These are phyloP conservation scores for Hoplostethus atlanticus DNA, from an alignment of 2,797 vertebrate genomes.

Conservation along the genomic window DNA sequence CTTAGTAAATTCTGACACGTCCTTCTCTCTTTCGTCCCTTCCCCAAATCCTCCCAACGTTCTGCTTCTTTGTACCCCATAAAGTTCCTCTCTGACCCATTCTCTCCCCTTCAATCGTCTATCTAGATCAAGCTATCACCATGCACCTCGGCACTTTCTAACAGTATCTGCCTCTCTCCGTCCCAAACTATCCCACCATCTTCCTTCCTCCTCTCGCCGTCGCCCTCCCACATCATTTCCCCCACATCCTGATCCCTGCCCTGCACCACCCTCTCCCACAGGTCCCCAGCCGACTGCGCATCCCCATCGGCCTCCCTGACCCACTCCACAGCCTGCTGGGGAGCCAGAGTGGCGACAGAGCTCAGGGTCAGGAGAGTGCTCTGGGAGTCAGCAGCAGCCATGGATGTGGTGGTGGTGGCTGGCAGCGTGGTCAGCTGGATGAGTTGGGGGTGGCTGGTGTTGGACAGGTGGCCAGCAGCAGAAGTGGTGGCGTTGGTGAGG, in stretches of 20 bases:
- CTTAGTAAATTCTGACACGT: constrained; percentile 13
- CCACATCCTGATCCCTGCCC: constrained; percentile 36
- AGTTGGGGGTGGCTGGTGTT: constrained; percentile 70
- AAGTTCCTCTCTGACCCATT: constrained; percentile 4
- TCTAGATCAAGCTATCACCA: constrained; percentile 65
- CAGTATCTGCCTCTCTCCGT: constrained; percentile 60
- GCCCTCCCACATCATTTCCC: constrained; percentile 65
- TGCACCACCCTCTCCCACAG: constrained; percentile 65
- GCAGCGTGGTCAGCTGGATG: constrained; percentile 56
- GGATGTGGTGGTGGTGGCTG: constrained; percentile 29
- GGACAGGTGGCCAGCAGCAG: constrained; percentile 62
- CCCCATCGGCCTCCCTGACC: constrained; percentile 30
- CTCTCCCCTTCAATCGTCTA: too few species aligned
- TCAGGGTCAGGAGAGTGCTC: constrained; percentile 56
- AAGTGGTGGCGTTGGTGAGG: constrained; percentile 36
- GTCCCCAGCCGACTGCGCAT: constrained; percentile 32
- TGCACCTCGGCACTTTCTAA: constrained; percentile 62
- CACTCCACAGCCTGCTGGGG: constrained; percentile 48
- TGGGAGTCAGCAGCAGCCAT: constrained; percentile 29
- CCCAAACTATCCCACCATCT: constrained; percentile 64
- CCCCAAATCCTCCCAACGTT: constrained; percentile 1
- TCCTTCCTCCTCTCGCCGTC: constrained; percentile 45
- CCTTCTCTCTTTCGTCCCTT: constrained; percentile 20
- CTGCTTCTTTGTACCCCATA: neutral
- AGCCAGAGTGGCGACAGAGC: constrained; percentile 64